Conservation (phyloP, 2,113 vertebrate species). For the Sinocyclocheilus maitianheensis region DNA sequence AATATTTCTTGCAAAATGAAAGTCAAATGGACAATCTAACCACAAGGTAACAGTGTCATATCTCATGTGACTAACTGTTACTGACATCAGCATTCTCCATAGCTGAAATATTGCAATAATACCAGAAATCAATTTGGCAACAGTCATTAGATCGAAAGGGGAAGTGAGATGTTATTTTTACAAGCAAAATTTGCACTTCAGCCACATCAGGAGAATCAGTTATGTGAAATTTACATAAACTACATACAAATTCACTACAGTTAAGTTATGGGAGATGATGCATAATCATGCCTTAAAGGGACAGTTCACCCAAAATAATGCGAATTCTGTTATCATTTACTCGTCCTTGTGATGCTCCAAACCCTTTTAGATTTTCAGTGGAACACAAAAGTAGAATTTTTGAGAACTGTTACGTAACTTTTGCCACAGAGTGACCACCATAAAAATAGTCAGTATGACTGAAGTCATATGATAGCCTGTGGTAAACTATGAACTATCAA, state of each 20-base stretch:
- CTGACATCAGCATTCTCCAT: conserved; percentile 16
- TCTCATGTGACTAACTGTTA: conserved; percentile 32
- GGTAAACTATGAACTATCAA: background rate
- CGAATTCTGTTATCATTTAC: background rate
- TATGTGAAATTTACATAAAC: conserved; percentile 8
- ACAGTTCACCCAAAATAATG: background rate
- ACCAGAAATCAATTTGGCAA: conserved; percentile 32
- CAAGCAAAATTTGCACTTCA: background rate
- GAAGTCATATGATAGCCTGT: background rate
- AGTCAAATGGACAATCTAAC: background rate
- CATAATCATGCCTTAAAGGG: background rate
- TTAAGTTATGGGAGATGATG: background rate
- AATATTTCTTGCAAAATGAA: background rate
- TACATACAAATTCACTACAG: background rate
- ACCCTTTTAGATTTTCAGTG: background rate
- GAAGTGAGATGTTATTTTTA: conserved; percentile 33
- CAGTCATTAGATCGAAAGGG: conserved; percentile 14
- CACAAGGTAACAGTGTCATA: conserved; percentile 22
- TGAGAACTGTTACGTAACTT: background rate
- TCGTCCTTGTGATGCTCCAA: no score
- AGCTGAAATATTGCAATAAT: conserved; percentile 5
- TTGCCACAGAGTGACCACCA: background rate
- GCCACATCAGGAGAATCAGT: background rate
- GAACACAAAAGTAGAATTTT: background rate
- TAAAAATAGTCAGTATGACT: background rate